Base-by-base conservation (phyloP, 2,797 vertebrate genomes). In the Chelmon rostratus region DNA sequence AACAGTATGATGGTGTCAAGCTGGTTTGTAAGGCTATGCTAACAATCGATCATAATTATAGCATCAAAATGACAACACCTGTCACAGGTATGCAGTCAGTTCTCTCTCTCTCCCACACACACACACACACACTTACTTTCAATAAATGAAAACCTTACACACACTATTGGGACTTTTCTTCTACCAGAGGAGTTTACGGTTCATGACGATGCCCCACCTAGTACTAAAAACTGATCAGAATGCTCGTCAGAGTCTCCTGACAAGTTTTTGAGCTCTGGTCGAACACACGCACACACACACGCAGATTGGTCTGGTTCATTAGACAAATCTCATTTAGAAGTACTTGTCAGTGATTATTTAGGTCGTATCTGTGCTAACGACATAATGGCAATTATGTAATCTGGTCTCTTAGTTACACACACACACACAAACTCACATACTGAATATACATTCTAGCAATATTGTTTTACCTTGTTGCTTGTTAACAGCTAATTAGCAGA, bases 1-100 rank as follows among this genome's bases (percentile, higher is more conserved):
- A n/a, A n/a, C n/a, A n/a, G n/a, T n/a, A n/a, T n/a, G 16, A 70
- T 68, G 28, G 37, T 33, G 59, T 66, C 15, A 33, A 35, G 47
- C 40, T 79, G 38, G 57, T 79, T 77, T 62, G 19, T 69, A 13
- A 23, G 76, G 40, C 23, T 40, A 42, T 68, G 73, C 4, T 0
- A 65, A 79, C 73, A 84, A 88, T 80, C 70, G 84, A 75, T 3
- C 0, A 46, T 74, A 86, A 89, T 86, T 33, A 88, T 70, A 78
- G 69, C 62, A 57, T 59, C 37, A 68, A 35, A 64, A 63, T 1
- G 77, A 67, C 87, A 90, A 81, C 91, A 89, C 88, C 88, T 90
- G 82, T 76, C 50, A 15, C 73, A 91, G 83, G 87, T 89, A 90
- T 91, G 81, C 40, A 37, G 37, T 25, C 3, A 25, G 12, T 42